Evolutionary conservation across 2,797 vertebrate genomes (phyloP).

Genomic region (Siniperca obscura): DNA sequence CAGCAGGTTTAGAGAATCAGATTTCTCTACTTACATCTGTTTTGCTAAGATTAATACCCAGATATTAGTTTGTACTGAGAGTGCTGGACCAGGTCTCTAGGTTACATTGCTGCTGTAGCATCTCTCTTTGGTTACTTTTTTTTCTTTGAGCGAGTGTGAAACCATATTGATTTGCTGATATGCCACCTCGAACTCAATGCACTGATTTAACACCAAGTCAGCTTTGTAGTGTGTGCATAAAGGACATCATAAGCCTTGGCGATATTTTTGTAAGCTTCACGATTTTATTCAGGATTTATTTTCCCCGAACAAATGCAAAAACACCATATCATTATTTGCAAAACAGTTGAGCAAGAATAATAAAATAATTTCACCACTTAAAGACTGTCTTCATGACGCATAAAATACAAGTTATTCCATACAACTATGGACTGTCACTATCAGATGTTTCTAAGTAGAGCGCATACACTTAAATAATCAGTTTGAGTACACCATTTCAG

Average conservation of each 20-base stretch:
- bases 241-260: background rate
- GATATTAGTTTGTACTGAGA: background rate
- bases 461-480: background rate
- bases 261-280: background rate
- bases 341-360: too few relatives aligned
- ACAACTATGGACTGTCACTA: background rate
- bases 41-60: background rate
- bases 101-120: background rate
- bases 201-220: conserved; percentile 1
- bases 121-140: background rate
- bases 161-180: background rate
- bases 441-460: background rate
- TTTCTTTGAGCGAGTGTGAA: background rate
- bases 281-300: background rate
- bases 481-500: background rate
- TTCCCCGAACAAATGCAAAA: background rate
- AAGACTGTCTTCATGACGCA: background rate
- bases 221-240: background rate
- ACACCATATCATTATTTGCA: background rate
- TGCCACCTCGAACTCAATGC: background rate
- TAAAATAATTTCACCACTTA: too few relatives aligned
- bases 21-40: background rate
- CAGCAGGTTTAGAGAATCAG: background rate
- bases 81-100: background rate
- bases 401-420: background rate